Evolutionary conservation across 2,113 vertebrate species (phyloP), one percentile per base, ranked within the genome.

Genomic region (Rhodinocichla rosea): DNA sequence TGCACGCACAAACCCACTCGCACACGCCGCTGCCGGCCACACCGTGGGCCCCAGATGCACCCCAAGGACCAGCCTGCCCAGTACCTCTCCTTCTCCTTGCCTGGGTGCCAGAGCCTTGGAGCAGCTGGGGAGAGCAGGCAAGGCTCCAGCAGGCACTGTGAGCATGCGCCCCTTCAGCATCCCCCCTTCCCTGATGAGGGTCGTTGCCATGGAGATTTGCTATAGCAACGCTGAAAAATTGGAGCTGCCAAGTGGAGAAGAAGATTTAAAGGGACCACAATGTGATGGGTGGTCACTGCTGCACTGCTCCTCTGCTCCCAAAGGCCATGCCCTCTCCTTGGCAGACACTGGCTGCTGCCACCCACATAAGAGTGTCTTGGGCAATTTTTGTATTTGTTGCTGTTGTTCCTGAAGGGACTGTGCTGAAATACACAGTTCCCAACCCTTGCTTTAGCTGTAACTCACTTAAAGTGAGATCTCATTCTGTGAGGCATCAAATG

Each of bases 191-290:
- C 86, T 63, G 86, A 94, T 90, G 32, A n/a, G 96, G 94, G 96
- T 87, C 96, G 94, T 97, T 93, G 95, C 96, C 95, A 96, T 95
- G 95, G 96, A 95, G 96, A 97, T 78, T 92, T 60, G 91, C 96
- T 93, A 97, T 96, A 64, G 96, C 95, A 96, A 97, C 95, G 49
- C 83, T 15, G 92, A 92, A 94, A 97, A 95, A 91, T 44, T 71
- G 80, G 90, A 90, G 90, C 84, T 89, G 97, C 96, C 97, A 97
- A 98, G 97, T 32, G 79, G 70, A 74, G 84, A 83, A 44, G 74
- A 78, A 95, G 91, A 96, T 92, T 94, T 95, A 95, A 94, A 95
- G 91, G 89, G 88, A 91, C 95, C 94, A 92, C 89, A 63, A 5
- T 87, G 94, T 22, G 28, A 71, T 33, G 35, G 55, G 42, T 35